Base-by-base conservation (phyloP, 2,113 vertebrate genomes). In the Cynocephalus volans region DNA sequence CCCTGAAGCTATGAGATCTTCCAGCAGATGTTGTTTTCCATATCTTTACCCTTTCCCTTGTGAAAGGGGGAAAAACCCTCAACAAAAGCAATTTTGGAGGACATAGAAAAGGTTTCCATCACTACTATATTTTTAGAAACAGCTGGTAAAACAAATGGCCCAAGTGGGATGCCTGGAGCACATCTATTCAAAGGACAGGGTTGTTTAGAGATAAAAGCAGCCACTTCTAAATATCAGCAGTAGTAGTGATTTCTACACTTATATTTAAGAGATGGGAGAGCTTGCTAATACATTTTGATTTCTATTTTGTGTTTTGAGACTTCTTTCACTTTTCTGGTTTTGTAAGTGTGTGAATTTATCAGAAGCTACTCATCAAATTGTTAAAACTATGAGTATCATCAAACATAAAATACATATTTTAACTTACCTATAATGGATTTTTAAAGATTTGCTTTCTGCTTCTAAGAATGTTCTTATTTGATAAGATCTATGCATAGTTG, bases 131-230 rank as follows among this genome's bases (percentile, higher is more conserved):
- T 98, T 98, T 98, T 98, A 98, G 96, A 98, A 98, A 96, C 97
- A 98, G 97, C 98, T 98, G 98, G 96, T 98, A 97, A 98, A 98
- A 98, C 97, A 98, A 98, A 97, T 94, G 95, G 64, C 96, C 89
- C 90, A 97, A 97, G 98, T 97, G 96, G 91, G 97, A 81, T 95
- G 98, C 98, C 96, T 97, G 88, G 50, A 98, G 98, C 97, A 97
- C 50, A 89, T 96, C 91, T 97, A 79, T 89, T 98, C 91, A 97
- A 98, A 97, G 90, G 96, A 90, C 26, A 15, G 88, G 45, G 67
- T 96, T 95, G 95, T 96, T 98, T 97, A 98, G 98, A 98, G 98
- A 97, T 97, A 90, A 98, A 98, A 98, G 56, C 56, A 95, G 62
- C 52, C 28, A 45, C 93, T 95, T 96, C 79, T 93, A 77, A 80